These are phyloP conservation scores for Drosophila paranaensis DNA, from an alignment of 2,888 invertebrate genomes.

Conservation along the genomic window DNA sequence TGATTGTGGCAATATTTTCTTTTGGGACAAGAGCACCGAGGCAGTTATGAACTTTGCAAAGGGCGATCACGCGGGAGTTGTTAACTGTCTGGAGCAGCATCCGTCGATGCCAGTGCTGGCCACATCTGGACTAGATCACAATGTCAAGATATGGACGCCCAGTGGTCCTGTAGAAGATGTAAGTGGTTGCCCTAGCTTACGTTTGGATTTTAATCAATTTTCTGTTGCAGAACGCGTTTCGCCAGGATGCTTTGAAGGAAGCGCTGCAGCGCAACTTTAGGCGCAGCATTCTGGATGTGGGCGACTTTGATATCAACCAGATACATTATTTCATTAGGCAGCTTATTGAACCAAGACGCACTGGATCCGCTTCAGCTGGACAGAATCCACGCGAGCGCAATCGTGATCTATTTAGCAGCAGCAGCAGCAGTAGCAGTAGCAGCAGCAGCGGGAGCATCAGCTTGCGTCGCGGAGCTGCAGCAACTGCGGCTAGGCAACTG, in stretches of 20 bases:
- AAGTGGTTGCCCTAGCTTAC: conserved; percentile 17
- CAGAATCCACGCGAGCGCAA: background rate
- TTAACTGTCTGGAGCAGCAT: conserved; percentile 95
- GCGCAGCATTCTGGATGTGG: conserved; percentile 57
- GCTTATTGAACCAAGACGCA: conserved; percentile 65
- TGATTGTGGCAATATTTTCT: conserved; percentile 94
- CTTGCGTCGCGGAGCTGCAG: background rate
- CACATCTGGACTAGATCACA: conserved; percentile 94
- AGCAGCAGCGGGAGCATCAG: conserved; percentile 35
- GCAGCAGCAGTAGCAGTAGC: conserved; percentile 32
- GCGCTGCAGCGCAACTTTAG: conserved; percentile 77
- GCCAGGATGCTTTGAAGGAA: conserved; percentile 55
- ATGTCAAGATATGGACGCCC: conserved; percentile 97
- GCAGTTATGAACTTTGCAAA: conserved; percentile 94
- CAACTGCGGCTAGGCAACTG: background rate
- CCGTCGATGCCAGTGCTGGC: conserved; percentile 94
- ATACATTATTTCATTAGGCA: conserved; percentile 82
- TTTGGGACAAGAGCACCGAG: conserved; percentile 96
- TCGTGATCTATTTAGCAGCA: background rate
- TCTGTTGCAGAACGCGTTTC: conserved; percentile 18
- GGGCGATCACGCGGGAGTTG: conserved; percentile 93
- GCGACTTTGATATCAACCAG: conserved; percentile 74
- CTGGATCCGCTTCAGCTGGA: background rate
- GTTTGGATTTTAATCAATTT: background rate
- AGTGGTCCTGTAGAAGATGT: conserved; percentile 61